phyloP scores from a whole-genome alignment of 1,140 invertebrate genomes.

The Calycopis cecrops region DNA sequence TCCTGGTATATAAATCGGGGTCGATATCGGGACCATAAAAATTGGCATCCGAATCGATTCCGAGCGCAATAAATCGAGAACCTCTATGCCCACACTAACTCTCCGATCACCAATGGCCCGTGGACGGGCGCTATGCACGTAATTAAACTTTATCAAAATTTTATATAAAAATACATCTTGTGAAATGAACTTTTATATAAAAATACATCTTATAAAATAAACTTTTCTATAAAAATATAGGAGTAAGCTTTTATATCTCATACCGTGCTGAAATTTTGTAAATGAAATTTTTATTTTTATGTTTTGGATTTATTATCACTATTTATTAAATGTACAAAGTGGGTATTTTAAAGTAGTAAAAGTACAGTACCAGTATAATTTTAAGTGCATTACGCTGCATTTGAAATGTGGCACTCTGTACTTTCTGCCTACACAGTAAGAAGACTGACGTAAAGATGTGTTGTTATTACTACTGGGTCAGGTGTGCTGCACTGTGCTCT shows the following conservation, averaged over 20 bases:
- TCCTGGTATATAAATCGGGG: slow-evolving; percentile 18
- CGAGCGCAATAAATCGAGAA: slow-evolving; percentile 44
- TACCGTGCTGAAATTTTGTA: not conserved
- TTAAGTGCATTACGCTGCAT: too few species aligned
- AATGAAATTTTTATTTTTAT: not conserved
- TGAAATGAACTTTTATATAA: not conserved
- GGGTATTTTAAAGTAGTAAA: too few species aligned
- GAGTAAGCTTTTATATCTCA: not conserved
- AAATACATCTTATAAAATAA: too few species aligned
- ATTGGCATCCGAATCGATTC: slow-evolving; percentile 38
- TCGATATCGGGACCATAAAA: slow-evolving; percentile 25
- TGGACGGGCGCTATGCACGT: slow-evolving; percentile 40
- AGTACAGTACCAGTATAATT: too few species aligned
- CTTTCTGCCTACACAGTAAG: too few species aligned
- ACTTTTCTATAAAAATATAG: not conserved
- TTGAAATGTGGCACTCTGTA: too few species aligned
- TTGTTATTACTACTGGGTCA: too few species aligned
- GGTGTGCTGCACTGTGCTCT: too few species aligned
- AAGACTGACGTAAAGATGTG: too few species aligned
- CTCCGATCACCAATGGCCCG: slow-evolving; percentile 51
- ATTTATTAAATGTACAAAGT: too few species aligned
- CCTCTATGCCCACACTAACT: slow-evolving; percentile 46
- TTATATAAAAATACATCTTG: not conserved
- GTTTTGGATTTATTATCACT: too few species aligned
- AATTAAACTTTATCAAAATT: slow-evolving; percentile 41